Evolutionary conservation across 2,888 invertebrate species (phyloP), one percentile per base, ranked within the genome.

Genomic region (Coelinius sp.): DNA sequence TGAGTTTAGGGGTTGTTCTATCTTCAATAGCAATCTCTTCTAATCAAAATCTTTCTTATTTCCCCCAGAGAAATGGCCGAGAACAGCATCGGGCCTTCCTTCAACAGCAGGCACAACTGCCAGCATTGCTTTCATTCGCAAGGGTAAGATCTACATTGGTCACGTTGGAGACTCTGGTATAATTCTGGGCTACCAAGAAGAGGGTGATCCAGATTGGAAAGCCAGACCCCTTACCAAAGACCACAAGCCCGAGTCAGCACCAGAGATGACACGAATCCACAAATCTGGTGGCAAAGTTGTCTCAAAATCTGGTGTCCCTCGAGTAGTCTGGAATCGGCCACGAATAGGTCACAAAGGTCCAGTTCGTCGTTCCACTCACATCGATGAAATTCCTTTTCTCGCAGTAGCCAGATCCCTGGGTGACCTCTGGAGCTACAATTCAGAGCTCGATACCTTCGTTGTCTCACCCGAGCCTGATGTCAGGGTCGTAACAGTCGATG

Each of bases 151-250:
- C 79, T 99, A 98, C 84, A 94, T 97, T 73, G 99, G 98, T 1
- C 99, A 99, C 90, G 98, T 99, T 1, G 99, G 99, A n/a, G 99
- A 99, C 89, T 98, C 98, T 0, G 97, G 95, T 25, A 97, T 99
- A 83, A 94, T 97, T 10, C 89, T 97, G 64, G 97, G 96, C 20
- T 94, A 93, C 86, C 93, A 94, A 85, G 92, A 93, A 79, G 91
- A 92, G 78, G 91, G 89, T 75, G 91, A 92, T 79, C 90, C 91
- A 44, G 90, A 91, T 77, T 97, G 97, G 96, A 91, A 92, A 74
- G 94, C 95, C 0, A 93, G 92, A 84, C 92, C 94, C 7, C 88
- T 98, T 71, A 98, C 97, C 0, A 92, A 92, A 80, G 99, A 99
- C 86, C 99, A 99, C 88, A 99, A 99, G 87, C 99, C 99, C 0